Evolutionary conservation across 1,140 invertebrate genomes (phyloP), one percentile per base, ranked within the genome.

Genomic region (Drosophila santomea): DNA sequence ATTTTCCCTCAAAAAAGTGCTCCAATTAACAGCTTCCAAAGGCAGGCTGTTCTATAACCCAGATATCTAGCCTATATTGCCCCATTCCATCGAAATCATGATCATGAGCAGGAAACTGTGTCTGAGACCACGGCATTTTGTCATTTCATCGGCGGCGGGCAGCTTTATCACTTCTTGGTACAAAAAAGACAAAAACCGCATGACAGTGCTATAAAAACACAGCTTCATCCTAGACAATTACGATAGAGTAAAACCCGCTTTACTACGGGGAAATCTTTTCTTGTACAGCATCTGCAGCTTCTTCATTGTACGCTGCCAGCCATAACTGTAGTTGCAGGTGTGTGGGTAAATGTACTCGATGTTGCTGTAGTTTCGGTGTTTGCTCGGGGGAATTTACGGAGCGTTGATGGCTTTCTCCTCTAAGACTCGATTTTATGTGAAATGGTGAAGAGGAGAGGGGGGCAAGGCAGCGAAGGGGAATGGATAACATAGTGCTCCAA

Each of bases 331-430:
- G 52, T 58, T 47, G 81, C 73, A 82, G 80, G 80, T 82, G 82
- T 73, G 51, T 61, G 44, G 38, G 23, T 44, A 39, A 54, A 23
- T 55, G 50, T 67, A 45, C 43, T 45, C 43, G 17, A 20, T 11
- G 73, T 44, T 56, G 58, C 52, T 76, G 71, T 62, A 80, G 61
- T 76, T 76, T 82, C 75, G 66, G 66, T 83, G 76, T 57, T 68
- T 41, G 74, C 69, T 80, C 55, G 45, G 69, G 82, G 83, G 83
- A 71, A 72, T 64, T 83, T 54, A 79, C 72, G 77, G 66, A 74
- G 71, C 67, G 82, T 84, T 84, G 81, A 84, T 85, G 83, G 82
- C 82, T 85, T 85, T 85, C 82, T 85, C 82, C 77, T 60, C 54
- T 48, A 67, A 68, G 64, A 64, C 36, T 64, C 45, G 48, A 50